These are phyloP conservation scores for Taurulus bubalis DNA, from an alignment of 2,113 vertebrate genomes.

Conservation along the genomic window DNA sequence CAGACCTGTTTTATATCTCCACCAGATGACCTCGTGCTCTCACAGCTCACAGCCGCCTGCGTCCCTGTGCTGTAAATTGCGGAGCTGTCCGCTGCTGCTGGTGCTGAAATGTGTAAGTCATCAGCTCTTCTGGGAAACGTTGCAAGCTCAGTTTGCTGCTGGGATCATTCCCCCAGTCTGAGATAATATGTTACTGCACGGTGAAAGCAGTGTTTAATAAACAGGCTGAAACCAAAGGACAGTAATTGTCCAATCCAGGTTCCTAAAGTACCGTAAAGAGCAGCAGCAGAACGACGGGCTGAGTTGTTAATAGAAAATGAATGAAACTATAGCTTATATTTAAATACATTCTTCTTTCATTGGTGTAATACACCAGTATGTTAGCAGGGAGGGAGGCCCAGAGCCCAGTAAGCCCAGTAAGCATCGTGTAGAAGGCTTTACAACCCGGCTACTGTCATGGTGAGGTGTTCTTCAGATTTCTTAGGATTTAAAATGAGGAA, in stretches of 20 bases:
- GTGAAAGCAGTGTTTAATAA: background rate
- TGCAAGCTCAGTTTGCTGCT: conserved; percentile 7
- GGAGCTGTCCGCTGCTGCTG: conserved; percentile 37
- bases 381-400: background rate
- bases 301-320: background rate
- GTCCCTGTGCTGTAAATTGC: conserved; percentile 34
- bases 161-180: background rate
- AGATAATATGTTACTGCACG: background rate
- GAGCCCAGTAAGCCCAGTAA: background rate
- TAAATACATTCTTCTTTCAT: background rate
- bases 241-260: background rate
- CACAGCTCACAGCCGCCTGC: conserved; percentile 33
- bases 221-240: background rate
- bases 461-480: too few species aligned
- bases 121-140: conserved; percentile 67
- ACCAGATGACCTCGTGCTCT: conserved; percentile 56
- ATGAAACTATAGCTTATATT: background rate
- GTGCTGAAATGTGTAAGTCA: conserved; percentile 67
- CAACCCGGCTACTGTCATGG: too few species aligned
- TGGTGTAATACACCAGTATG: background rate
- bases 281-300: background rate
- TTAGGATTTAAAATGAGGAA: too few species aligned
- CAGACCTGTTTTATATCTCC: conserved; percentile 54
- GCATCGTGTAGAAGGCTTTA: too few species aligned
- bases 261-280: background rate